Conservation (phyloP, 2,113 vertebrate species). For the Cryptoleucopteryx plumbea region DNA sequence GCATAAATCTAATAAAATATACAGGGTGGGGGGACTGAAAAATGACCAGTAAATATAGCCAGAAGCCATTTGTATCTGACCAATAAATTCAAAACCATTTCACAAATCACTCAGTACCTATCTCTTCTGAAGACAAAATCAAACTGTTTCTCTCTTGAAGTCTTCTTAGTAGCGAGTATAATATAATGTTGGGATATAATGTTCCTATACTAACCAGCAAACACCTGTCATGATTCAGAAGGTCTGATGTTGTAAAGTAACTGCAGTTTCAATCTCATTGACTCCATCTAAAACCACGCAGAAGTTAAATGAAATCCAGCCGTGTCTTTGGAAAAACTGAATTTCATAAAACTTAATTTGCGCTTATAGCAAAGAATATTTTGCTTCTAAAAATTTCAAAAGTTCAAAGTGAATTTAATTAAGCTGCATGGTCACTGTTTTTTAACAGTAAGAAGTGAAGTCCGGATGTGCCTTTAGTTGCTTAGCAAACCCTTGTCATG, state of each 20-base stretch:
- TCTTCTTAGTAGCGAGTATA: not conserved
- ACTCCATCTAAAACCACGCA: not conserved
- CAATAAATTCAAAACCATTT: not conserved
- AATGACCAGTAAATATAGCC: not conserved
- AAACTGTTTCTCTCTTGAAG: not conserved
- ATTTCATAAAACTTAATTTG: conserved; percentile 26
- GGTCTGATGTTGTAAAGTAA: not conserved
- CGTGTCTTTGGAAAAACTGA: not conserved
- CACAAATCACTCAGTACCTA: not conserved
- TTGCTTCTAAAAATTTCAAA: not conserved
- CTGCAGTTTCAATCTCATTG: not conserved
- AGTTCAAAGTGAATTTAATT: not conserved
- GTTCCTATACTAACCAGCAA: not conserved
- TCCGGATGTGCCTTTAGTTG: not conserved
- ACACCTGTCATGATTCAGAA: not conserved
- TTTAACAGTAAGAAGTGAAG: not conserved
- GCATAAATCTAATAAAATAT: not conserved
- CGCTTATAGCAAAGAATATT: not conserved
- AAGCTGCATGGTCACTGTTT: not conserved
- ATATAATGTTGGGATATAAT: not conserved
- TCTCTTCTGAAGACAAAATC: not conserved
- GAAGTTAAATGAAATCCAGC: conserved; percentile 21
- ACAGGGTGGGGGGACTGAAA: not conserved
- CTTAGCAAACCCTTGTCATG: not conserved
- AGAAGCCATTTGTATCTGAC: not conserved